Percentiles rank a stretch among this genome's conserved stretches.
Evolutionary conservation across 2,113 vertebrate species (phyloP).

Genomic region (Aramus guarauna): DNA sequence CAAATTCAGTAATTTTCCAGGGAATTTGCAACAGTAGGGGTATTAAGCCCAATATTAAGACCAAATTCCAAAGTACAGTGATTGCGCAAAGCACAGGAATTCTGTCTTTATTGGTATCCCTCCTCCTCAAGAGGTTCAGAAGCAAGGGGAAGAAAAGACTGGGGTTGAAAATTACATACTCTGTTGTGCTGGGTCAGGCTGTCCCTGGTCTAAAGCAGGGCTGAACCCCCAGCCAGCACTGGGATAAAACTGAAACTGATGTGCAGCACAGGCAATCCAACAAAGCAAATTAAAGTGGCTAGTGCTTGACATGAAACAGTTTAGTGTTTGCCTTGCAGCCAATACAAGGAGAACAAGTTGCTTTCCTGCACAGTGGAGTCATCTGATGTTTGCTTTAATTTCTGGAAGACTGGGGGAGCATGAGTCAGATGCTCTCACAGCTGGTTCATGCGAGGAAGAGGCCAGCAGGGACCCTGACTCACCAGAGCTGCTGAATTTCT

Average conservation of each 20-base stretch:
- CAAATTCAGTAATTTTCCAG: background rate
- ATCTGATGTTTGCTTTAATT: background rate
- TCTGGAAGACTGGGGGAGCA: background rate
- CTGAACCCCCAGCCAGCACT: background rate
- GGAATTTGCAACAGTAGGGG: background rate
- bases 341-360: background rate
- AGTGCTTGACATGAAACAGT: background rate
- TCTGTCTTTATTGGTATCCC: background rate
- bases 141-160: background rate
- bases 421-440: slow-evolving; percentile 33
- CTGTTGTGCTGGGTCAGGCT: background rate
- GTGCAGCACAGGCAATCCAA: background rate
- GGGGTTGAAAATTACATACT: background rate
- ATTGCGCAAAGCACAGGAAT: background rate
- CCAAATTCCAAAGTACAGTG: background rate
- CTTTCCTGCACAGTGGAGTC: background rate
- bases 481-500: background rate
- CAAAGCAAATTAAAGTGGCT: background rate
- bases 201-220: background rate
- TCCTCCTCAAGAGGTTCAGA: background rate
- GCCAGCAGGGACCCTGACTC: slow-evolving; percentile 29
- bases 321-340: background rate
- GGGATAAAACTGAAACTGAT: background rate
- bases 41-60: background rate
- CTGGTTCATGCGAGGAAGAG: background rate